Evolutionary conservation across 2,797 vertebrate species (phyloP).

Genomic region (Champsocephalus esox): DNA sequence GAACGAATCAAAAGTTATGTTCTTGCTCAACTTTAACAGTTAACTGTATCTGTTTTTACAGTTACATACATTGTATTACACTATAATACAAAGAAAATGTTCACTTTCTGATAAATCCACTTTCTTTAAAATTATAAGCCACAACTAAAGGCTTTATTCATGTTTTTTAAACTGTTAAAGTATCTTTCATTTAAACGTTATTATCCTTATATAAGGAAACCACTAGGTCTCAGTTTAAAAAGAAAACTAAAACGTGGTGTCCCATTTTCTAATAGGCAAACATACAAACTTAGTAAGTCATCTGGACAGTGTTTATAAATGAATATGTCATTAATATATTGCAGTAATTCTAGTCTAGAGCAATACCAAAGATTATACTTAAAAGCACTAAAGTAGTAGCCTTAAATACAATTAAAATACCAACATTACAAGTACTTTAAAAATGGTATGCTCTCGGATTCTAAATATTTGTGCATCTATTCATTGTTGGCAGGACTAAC

Average conservation of each 20-base stretch:
- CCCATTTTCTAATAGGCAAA: background rate
- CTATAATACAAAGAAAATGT: background rate
- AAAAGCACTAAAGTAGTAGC: too few relatives aligned
- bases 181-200: background rate
- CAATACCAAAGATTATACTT: too few relatives aligned
- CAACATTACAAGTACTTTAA: background rate
- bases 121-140: background rate
- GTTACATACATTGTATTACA: conserved; percentile 1
- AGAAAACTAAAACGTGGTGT: background rate
- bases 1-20: conserved; percentile 20
- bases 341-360: background rate
- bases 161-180: background rate
- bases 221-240: background rate
- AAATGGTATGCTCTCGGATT: background rate
- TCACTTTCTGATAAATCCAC: conserved; percentile 19
- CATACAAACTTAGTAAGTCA: background rate
- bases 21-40: background rate
- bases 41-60: conserved; percentile 25
- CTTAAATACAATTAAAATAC: too few relatives aligned
- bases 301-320: background rate
- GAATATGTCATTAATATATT: conserved; percentile 1
- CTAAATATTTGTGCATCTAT: background rate
- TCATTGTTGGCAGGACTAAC: background rate
- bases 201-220: background rate
- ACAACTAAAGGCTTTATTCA: background rate